Percentiles rank a stretch among this genome's conserved stretches.
These are phyloP conservation scores for Palythoa caribaeorum DNA, from an alignment of 92 coral and sea anemone genomes.

Conservation along the genomic window DNA sequence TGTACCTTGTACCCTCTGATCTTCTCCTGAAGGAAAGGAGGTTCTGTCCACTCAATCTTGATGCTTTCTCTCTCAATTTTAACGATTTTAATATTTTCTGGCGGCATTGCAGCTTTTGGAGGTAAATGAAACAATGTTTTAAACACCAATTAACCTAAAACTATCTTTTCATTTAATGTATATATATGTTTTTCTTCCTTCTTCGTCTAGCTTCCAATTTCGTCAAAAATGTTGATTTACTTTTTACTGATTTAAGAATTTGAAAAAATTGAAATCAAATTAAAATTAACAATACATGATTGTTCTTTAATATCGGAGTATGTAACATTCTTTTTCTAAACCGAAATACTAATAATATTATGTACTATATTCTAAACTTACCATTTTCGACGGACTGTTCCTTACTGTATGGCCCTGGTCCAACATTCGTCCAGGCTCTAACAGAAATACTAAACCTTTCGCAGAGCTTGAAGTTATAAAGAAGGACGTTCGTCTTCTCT, in stretches of 20 bases:
- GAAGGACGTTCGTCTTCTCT: neutral
- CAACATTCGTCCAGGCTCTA: neutral
- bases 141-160: too few species aligned
- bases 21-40: neutral
- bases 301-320: too few species aligned
- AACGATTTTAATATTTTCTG: neutral
- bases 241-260: too few species aligned
- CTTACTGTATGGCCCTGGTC: constrained; percentile 33
- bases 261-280: too few species aligned
- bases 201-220: too few species aligned
- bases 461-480: neutral
- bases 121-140: too few species aligned
- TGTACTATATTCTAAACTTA: neutral
- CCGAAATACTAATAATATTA: too few species aligned
- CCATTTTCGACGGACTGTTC: neutral
- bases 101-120: neutral
- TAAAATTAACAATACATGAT: too few species aligned
- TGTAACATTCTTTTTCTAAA: too few species aligned
- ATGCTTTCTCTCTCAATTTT: neutral
- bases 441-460: neutral
- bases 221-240: too few species aligned
- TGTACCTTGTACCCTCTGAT: neutral
- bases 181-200: too few species aligned
- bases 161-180: too few species aligned
- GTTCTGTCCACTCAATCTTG: neutral